Percentiles rank a stretch among this genome's conserved stretches.
phyloP scores from a whole-genome alignment of 1,140 invertebrate species.

The Drosophila kikkawai region DNA sequence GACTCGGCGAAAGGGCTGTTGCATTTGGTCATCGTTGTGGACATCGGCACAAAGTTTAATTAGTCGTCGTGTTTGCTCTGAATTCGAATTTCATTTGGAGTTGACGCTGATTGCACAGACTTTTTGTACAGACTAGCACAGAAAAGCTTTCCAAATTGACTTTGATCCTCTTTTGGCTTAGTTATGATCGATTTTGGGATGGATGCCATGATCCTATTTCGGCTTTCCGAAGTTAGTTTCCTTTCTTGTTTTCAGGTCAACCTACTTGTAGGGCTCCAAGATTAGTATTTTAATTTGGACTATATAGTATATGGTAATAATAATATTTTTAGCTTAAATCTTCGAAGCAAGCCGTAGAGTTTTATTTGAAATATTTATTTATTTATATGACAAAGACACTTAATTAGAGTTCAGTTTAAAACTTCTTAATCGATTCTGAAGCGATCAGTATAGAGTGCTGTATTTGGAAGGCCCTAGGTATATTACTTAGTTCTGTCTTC shows the following conservation, averaged over 20 bases:
- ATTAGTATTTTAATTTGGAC: too few relatives aligned
- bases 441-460: neutral
- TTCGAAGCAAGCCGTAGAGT: neutral
- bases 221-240: too few relatives aligned
- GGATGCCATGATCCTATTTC: too few relatives aligned
- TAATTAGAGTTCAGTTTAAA: slow-evolving; percentile 31
- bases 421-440: slow-evolving; percentile 8
- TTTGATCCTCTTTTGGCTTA: too few relatives aligned
- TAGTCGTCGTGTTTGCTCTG: slow-evolving; percentile 9
- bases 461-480: neutral
- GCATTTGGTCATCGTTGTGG: slow-evolving; percentile 79
- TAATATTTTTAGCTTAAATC: neutral
- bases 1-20: slow-evolving; percentile 68
- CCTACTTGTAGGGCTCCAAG: neutral
- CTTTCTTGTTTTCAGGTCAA: too few relatives aligned
- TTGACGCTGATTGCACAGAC: slow-evolving; percentile 2
- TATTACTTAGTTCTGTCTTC: slow-evolving; percentile 17
- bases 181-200: too few relatives aligned
- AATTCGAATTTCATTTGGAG: slow-evolving; percentile 33
- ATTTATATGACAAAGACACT: neutral
- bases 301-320: neutral
- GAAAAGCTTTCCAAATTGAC: too few relatives aligned
- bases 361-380: slow-evolving; percentile 12
- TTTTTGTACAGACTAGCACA: too few relatives aligned
- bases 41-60: slow-evolving; percentile 15